phyloP scores from a whole-genome alignment of 2,797 vertebrate species.

The Microctenopoma lineatum region DNA sequence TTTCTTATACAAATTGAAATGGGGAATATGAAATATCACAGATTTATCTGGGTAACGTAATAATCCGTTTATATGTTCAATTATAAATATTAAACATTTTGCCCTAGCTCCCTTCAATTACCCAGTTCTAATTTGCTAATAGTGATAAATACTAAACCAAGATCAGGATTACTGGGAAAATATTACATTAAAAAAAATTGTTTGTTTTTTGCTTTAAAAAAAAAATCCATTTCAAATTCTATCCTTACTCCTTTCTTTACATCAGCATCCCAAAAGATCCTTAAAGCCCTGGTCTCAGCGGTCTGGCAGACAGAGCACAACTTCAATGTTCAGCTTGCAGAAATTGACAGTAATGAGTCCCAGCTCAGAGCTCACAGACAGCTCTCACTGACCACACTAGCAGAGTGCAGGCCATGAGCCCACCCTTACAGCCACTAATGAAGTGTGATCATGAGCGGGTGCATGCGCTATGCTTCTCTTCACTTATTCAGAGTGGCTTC shows the following conservation, averaged over 20 bases:
- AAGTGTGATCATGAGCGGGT: conserved; percentile 43
- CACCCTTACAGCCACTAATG: conserved; percentile 57
- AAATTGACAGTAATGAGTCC: conserved; percentile 69
- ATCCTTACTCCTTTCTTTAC: conserved; percentile 1
- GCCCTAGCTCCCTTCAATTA: conserved; percentile 1
- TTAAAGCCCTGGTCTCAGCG: conserved; percentile 1
- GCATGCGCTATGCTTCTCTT: conserved; percentile 25
- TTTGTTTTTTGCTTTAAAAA: not conserved
- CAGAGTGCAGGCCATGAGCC: conserved; percentile 39
- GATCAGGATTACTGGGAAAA: not conserved
- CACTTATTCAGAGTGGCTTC: conserved; percentile 32
- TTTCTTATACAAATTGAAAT: conserved; percentile 14
- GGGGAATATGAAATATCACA: not conserved
- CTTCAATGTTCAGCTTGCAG: conserved; percentile 28
- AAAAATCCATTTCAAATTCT: conserved; percentile 2
- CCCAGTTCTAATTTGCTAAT: not conserved
- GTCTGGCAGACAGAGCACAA: conserved; percentile 18
- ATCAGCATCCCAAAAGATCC: conserved; percentile 1
- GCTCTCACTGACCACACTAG: conserved; percentile 31
- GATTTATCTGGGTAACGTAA: not conserved
- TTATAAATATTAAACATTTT: not conserved
- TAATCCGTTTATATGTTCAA: not conserved
- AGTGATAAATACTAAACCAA: not conserved
- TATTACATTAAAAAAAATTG: conserved; percentile 11
- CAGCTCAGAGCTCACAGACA: conserved; percentile 46